Evolutionary conservation across 1,140 invertebrate species (phyloP), one percentile per base, ranked within the genome.

Genomic region (Polyergus mexicanus): DNA sequence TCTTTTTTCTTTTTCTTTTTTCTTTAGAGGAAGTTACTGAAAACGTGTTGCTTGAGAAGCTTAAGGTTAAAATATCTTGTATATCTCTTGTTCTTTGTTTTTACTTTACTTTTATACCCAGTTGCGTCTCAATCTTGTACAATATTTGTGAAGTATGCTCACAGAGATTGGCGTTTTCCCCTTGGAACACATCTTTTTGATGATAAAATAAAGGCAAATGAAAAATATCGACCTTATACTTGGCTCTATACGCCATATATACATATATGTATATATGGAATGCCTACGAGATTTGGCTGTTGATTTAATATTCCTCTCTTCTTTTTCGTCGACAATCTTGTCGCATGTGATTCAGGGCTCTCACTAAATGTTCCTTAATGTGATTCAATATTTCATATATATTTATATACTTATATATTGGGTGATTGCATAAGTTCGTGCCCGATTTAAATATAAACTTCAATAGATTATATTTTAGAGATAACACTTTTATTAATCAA

Each of bases 141-240:
- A n/a, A n/a, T n/a, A n/a, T 32, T 41, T 54, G 38, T 60, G 54
- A 76, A 63, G 47, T 75, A 80, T 41, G 16, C 7, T 19, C 60
- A 22, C 1, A 16, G 44, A 71, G 25, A 44, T 77, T n/a, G 75
- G 22, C 7, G 0, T 38, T 51, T 16, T 62, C 16, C n/a, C 16
- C 56, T 8, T 63, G 19, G 19, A 76, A 65, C 11, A 60, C 38
- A 47, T 76, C 25, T 28, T 84, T 88, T 87, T 66, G 28, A 60
- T n/a, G n/a, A 71, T 69, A 86, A 71, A 56, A 51, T 76, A 87
- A 76, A 75, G 56, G 63, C 71, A 84, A 88, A 88, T 88, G 85
- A 88, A 87, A 88, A 88, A 88, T 88, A 87, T 88, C 69, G 71
- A 88, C 44, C 47, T 86, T 72, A 77, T 54, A n/a, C 38, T n/a